A percentile compares a stretch with the other conserved stretches of the same genome.
Conservation (phyloP, 2,888 invertebrate genomes). For the Folsomia candida region DNA sequence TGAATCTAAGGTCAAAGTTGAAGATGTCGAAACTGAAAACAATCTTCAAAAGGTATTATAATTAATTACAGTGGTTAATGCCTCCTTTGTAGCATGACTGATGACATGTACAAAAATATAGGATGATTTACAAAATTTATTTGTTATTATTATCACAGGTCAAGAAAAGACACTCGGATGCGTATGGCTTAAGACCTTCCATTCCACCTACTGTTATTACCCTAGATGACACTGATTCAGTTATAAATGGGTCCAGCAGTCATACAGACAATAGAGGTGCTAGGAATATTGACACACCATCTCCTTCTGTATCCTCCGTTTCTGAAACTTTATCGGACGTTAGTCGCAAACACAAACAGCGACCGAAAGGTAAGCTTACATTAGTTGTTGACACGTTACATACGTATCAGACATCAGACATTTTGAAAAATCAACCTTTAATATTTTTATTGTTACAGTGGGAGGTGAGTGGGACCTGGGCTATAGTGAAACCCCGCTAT, state of each 20-base stretch:
- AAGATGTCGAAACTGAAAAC: not conserved
- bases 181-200: not conserved
- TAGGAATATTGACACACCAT: not conserved
- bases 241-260: too few relatives aligned
- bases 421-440: not conserved
- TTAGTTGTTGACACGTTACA: not conserved
- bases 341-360: constrained; percentile 1
- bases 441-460: not conserved
- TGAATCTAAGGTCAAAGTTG: not conserved
- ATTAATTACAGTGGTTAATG: not conserved
- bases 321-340: constrained; percentile 13
- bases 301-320: not conserved
- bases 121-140: not conserved
- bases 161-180: not conserved
- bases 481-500: too few relatives aligned
- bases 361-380: constrained; percentile 2
- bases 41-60: not conserved
- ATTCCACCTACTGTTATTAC: not conserved
- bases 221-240: not conserved
- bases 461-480: too few relatives aligned
- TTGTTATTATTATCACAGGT: not conserved
- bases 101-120: not conserved
- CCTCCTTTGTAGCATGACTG: too few relatives aligned
- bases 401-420: too few relatives aligned
- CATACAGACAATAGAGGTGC: not conserved